phyloP scores from a whole-genome alignment of 2,888 invertebrate genomes.

The Ecliptopera silaceata region DNA sequence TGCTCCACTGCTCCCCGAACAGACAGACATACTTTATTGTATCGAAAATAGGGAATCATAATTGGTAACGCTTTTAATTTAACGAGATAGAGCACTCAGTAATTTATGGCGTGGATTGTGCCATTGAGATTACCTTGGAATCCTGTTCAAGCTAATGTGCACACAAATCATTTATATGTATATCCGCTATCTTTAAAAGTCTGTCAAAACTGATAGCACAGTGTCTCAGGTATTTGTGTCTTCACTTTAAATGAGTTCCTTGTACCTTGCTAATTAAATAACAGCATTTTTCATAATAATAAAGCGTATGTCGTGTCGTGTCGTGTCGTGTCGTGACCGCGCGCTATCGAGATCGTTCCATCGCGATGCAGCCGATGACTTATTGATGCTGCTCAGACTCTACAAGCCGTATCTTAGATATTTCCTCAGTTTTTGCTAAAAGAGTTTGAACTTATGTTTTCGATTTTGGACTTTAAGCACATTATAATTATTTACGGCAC shows the following conservation, averaged over 20 bases:
- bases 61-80: constrained; percentile 29
- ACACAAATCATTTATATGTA: too few relatives aligned
- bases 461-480: too few relatives aligned
- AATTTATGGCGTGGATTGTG: background rate
- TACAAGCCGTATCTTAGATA: background rate
- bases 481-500: too few relatives aligned
- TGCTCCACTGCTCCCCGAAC: constrained; percentile 14
- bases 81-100: constrained; percentile 10
- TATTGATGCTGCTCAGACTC: constrained; percentile 12
- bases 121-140: background rate
- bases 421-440: background rate
- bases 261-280: constrained; percentile 19
- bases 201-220: too few relatives aligned
- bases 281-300: constrained; percentile 27
- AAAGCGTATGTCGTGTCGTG: constrained; percentile 23
- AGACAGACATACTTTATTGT: constrained; percentile 15
- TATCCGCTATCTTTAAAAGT: too few relatives aligned
- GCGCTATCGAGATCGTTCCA: constrained; percentile 27
- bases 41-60: constrained; percentile 20
- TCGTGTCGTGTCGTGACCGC: constrained; percentile 31
- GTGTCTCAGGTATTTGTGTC: too few relatives aligned
- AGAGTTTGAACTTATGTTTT: too few relatives aligned
- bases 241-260: background rate
- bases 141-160: background rate
- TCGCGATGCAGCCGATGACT: constrained; percentile 33